These are phyloP conservation scores for Cepaea nemoralis DNA, from an alignment of 1,140 invertebrate species.

Conservation along the genomic window DNA sequence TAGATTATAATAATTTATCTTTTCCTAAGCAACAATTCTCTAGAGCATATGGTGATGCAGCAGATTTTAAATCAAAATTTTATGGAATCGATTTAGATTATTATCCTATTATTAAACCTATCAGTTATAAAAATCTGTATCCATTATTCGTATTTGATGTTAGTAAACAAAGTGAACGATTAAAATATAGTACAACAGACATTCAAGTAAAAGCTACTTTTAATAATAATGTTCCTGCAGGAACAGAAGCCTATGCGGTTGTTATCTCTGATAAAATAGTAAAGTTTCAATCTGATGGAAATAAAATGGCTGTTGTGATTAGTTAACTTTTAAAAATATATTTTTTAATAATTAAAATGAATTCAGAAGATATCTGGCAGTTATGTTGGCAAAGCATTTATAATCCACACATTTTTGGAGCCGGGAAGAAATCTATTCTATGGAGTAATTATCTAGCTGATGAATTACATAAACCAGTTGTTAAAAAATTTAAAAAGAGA, in stretches of 20 bases:
- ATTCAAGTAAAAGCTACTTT: too few species aligned
- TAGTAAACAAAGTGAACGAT: slow-evolving; percentile 2
- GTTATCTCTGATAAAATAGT: not conserved
- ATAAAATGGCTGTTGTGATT: slow-evolving; percentile 11
- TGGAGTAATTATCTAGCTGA: too few species aligned
- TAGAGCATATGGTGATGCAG: not conserved
- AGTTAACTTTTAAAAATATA: too few species aligned
- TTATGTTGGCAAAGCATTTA: too few species aligned
- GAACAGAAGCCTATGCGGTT: too few species aligned
- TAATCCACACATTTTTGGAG: too few species aligned
- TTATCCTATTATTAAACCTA: not conserved
- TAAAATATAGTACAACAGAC: not conserved
- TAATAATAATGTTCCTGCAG: too few species aligned
- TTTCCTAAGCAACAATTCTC: not conserved
- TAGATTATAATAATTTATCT: not conserved
- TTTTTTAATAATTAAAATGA: too few species aligned
- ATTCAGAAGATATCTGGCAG: too few species aligned
- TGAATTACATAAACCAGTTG: too few species aligned
- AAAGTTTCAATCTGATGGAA: slow-evolving; percentile 8
- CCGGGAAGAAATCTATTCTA: too few species aligned
- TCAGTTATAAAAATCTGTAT: not conserved
- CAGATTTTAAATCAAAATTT: not conserved
- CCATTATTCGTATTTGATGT: not conserved
- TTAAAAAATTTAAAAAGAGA: too few species aligned
- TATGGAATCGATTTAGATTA: not conserved